Conservation (phyloP, 2,797 vertebrate species). For the Ciconia nigra region DNA sequence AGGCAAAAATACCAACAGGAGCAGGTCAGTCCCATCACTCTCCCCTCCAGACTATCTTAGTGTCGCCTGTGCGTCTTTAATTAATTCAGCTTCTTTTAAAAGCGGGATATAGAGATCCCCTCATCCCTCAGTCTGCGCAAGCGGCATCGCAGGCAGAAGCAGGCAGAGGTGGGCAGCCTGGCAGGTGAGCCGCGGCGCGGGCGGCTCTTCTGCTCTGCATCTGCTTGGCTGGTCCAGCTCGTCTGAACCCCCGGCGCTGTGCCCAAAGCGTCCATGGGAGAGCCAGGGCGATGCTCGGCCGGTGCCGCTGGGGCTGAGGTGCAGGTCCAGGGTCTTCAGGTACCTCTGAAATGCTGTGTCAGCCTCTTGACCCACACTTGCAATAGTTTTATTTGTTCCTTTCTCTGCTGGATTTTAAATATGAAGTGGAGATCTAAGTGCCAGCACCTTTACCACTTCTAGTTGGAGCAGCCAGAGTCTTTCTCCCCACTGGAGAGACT, state of each 20-base stretch:
- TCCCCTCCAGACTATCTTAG: background rate
- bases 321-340: background rate
- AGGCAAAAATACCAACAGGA: background rate
- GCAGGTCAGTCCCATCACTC: background rate
- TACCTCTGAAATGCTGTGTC: background rate
- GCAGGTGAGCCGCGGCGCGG: accelerated
- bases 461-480: background rate
- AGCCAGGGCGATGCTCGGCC: accelerated
- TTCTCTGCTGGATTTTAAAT: background rate
- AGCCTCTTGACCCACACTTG: background rate
- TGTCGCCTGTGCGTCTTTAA: background rate
- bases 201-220: background rate
- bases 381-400: background rate
- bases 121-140: background rate
- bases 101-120: background rate
- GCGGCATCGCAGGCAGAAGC: background rate
- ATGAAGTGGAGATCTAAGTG: background rate
- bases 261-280: background rate
- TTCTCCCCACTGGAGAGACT: background rate
- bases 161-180: background rate
- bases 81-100: background rate
- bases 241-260: background rate
- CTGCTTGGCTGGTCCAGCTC: accelerated
- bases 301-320: accelerated
- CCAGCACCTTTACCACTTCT: background rate